These are phyloP conservation scores for Phoebastria nigripes DNA, from an alignment of 2,797 vertebrate genomes.

Conservation along the genomic window DNA sequence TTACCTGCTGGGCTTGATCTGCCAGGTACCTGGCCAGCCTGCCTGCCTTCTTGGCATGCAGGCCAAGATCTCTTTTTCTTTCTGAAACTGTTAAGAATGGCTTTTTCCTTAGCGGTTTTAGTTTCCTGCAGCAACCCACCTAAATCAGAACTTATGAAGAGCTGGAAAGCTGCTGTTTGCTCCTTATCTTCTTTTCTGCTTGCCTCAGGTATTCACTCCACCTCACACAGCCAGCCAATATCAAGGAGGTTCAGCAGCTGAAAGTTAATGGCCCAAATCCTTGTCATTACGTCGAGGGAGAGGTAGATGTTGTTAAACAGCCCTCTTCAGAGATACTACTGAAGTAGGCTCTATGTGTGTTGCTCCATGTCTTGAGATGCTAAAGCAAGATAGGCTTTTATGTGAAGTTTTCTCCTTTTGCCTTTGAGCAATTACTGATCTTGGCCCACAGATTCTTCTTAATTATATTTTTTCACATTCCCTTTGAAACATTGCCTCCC, in stretches of 20 bases:
- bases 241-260: not conserved
- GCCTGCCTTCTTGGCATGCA: not conserved
- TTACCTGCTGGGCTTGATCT: not conserved
- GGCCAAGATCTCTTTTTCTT: not conserved
- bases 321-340: not conserved
- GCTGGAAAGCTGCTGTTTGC: not conserved
- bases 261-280: slow-evolving; percentile 3
- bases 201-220: not conserved
- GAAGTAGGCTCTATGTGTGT: not conserved
- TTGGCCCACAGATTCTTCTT: not conserved
- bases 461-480: not conserved
- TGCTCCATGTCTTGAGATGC: not conserved
- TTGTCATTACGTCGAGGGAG: not conserved
- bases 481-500: not conserved
- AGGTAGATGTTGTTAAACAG: not conserved
- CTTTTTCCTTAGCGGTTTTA: not conserved
- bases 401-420: not conserved
- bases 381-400: not conserved
- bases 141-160: not conserved
- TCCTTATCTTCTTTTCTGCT: not conserved
- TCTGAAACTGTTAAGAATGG: not conserved
- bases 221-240: not conserved
- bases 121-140: not conserved
- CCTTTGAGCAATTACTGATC: not conserved
- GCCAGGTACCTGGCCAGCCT: not conserved